Base-by-base conservation (phyloP, 2,113 vertebrate species). In the Natator depressus region DNA sequence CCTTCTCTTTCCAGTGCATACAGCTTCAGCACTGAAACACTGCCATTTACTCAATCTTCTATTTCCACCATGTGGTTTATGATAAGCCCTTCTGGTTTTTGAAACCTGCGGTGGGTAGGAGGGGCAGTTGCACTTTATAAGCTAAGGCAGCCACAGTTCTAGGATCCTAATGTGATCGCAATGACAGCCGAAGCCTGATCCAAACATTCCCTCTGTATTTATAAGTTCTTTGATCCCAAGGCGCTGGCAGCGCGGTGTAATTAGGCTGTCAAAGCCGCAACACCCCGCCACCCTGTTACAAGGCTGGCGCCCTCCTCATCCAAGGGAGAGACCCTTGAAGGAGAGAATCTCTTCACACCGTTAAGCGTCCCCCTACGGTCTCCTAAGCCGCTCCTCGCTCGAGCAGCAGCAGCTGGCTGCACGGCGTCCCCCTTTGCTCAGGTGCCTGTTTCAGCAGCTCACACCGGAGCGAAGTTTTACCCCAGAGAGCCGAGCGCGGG, bases 401-500 rank as follows among this genome's bases (percentile, higher is more conserved):
- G 42, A 55, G n/a, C n/a, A 65, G 62, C 38, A 19, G 51, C 42
- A 8, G 50, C 75, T 62, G 38, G 13, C 6, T 1, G 22, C 46
- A 2, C 25, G 42, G 47, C 24, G 38, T 24, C 76, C 46, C 46
- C 76, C 24, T 79, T 27, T 16, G 62, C 62, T 19, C 50, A 31
- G 80, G 85, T 85, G 85, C 50, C 65, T 0, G 17, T 27, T 20
- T 88, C 87, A 20, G 54, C n/a, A 86, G 89, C 92, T 83, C 89
- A 29, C 5, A 38, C 91, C 62, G 51, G 19, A 2, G 49, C 86
- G 46, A 80, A 96, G 92, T 95, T 96, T 47, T 42, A 87, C 91
- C 25, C 59, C 69, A 19, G 54, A 20, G 54, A 93, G 87, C 83
- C 72, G 78, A n/a, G 62, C 31, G 76, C 85, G 95, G 84, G 75